Evolutionary conservation across 2,797 vertebrate genomes (phyloP).

Genomic region (Platyrinchus mystaceus): DNA sequence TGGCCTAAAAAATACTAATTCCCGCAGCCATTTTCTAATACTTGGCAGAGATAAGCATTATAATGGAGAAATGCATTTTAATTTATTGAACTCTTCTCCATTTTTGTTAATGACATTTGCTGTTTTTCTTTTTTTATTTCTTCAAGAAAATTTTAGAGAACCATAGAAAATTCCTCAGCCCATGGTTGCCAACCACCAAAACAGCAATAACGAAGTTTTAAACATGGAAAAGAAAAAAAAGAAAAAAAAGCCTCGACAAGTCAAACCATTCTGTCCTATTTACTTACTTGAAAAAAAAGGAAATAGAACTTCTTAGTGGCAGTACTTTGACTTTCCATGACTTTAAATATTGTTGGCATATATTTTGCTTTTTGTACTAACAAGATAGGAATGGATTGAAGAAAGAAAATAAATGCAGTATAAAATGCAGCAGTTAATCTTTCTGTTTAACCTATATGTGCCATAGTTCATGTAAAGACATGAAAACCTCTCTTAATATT

Average conservation of each 20-base stretch:
- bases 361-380: not conserved
- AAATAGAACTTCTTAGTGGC: not conserved
- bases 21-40: not conserved
- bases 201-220: not conserved
- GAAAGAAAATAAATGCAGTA: not conserved
- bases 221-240: not conserved
- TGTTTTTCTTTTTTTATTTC: not conserved
- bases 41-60: not conserved
- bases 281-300: not conserved
- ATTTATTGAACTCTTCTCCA: not conserved
- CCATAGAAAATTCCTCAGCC: not conserved
- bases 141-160: not conserved
- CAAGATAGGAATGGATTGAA: not conserved
- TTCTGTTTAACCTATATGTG: not conserved
- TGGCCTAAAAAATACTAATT: not conserved
- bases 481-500: not conserved
- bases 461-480: not conserved
- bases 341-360: not conserved
- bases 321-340: not conserved
- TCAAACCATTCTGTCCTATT: not conserved
- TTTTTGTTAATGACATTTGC: not conserved
- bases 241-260: fast-evolving
- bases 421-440: not conserved
- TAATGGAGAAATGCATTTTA: not conserved
- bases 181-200: not conserved